phyloP scores from a whole-genome alignment of 2,797 vertebrate species.

The Sciaenops ocellatus region DNA sequence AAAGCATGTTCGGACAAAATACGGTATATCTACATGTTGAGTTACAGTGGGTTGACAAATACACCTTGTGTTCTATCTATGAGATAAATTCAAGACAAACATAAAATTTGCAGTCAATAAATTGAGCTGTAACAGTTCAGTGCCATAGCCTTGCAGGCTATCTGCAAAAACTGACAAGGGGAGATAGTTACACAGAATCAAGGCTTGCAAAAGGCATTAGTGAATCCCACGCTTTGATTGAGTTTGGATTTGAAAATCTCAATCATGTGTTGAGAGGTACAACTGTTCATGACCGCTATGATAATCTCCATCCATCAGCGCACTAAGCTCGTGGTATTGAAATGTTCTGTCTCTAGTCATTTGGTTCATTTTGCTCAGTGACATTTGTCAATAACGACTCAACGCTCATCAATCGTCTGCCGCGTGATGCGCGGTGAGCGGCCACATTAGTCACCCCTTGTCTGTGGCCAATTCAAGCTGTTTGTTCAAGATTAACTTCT shows the following conservation, averaged over 20 bases:
- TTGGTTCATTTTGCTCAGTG: constrained; percentile 13
- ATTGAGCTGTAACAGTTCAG: not conserved
- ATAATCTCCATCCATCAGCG: constrained; percentile 70
- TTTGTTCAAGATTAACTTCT: constrained; percentile 36
- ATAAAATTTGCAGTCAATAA: not conserved
- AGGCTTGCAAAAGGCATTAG: constrained; percentile 8
- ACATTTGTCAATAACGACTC: constrained; percentile 51
- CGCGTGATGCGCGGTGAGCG: not conserved
- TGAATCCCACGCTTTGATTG: constrained; percentile 41
- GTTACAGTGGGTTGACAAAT: not conserved
- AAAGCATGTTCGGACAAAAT: not conserved
- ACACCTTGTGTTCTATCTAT: not conserved
- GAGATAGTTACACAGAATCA: not conserved
- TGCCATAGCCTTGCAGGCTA: not conserved
- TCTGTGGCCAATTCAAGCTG: constrained; percentile 28
- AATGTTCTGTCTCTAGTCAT: constrained; percentile 23
- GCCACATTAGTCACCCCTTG: constrained; percentile 33
- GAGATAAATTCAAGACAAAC: not conserved
- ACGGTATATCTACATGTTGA: not conserved
- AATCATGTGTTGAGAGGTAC: constrained; percentile 55
- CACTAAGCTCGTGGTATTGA: constrained; percentile 46
- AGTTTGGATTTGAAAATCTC: constrained; percentile 54
- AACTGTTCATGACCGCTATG: not conserved
- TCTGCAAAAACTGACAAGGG: constrained; percentile 10
- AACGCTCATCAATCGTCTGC: constrained; percentile 24